Evolutionary conservation across 1,140 invertebrate genomes (phyloP).

Genomic region (Drosophila tsacasi): DNA sequence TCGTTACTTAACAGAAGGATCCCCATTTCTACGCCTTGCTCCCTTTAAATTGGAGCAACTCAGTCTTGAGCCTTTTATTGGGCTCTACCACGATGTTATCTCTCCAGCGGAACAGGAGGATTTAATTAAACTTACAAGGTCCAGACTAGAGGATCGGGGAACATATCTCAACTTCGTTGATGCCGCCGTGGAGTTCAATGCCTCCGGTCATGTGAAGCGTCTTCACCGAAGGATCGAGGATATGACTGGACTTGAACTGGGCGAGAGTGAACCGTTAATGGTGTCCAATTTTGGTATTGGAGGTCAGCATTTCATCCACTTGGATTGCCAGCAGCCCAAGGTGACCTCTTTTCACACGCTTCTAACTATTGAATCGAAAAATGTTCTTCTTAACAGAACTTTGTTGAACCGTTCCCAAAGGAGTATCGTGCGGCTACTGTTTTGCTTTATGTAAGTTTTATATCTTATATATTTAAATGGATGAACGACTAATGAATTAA

Average conservation of each 20-base stretch:
- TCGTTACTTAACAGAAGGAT: conserved; percentile 89
- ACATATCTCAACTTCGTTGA: conserved; percentile 88
- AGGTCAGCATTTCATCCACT: conserved; percentile 89
- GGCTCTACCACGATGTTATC: conserved; percentile 95
- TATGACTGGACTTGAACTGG: conserved; percentile 88
- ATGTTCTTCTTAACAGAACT: background rate
- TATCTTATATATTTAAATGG: background rate
- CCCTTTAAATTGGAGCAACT: conserved; percentile 96
- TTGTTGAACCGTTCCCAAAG: background rate
- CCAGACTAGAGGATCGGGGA: conserved; percentile 94
- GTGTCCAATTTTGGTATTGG: conserved; percentile 89
- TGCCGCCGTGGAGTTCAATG: conserved; percentile 90
- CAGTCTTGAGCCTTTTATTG: conserved; percentile 92
- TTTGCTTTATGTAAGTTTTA: conserved; percentile 56
- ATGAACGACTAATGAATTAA: background rate
- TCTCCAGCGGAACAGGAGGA: conserved; percentile 93
- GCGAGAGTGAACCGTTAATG: conserved; percentile 87
- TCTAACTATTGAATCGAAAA: background rate
- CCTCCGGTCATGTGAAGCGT: conserved; percentile 86
- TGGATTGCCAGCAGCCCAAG: conserved; percentile 85
- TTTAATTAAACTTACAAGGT: conserved; percentile 92
- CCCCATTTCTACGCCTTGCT: conserved; percentile 91
- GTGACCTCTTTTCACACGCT: background rate
- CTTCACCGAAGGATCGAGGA: conserved; percentile 87
- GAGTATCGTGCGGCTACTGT: conserved; percentile 49